Base-by-base conservation (phyloP, 2,113 vertebrate species). In the Panthera tigris region DNA sequence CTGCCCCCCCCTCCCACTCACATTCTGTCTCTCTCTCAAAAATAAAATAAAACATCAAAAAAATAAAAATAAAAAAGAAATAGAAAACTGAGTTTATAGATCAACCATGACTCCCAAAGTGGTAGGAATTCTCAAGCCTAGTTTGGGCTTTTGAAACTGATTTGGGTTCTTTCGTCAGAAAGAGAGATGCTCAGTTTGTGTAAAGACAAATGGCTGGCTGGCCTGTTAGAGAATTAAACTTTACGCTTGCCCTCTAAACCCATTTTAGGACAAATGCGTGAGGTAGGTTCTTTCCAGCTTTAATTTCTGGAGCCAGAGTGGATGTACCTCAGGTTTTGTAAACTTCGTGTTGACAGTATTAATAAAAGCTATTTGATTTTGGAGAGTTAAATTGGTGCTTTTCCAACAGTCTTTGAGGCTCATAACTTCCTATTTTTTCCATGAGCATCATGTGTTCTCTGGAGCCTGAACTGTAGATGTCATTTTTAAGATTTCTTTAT, bases 91-190 rank as follows among this genome's bases (percentile, higher is more conserved):
- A 93, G 84, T 61, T 55, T 80, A 8, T 88, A 76, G 61, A 79
- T 94, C 21, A 94, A 1, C 83, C 15, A 12, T 55, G 69, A 89
- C 25, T 97, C 74, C 73, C 63, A 74, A 92, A 80, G 66, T 95
- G 57, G 8, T 90, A 83, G 76, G 63, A 86, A 90, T 94, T 91
- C 41, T 78, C 36, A 76, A 73, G 61, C 36, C 39, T 31, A 33
- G 63, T 93, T 97, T 93, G 84, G 83, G 66, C 55, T 76, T 96
- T 96, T 82, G 91, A 85, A 97, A 93, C 14, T 39, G 63, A 76
- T 78, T 69, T 21, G 41, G 33, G 52, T 94, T 95, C 41, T 92
- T 94, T 92, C 36, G 29, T 91, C 50, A 41, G 18, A 74, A 61
- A 9, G 21, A 66, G 63, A 85, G 93, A 86, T 39, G 18, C 36